Conservation (phyloP, 2,113 vertebrate genomes). For the Tachysurus vachellii region DNA sequence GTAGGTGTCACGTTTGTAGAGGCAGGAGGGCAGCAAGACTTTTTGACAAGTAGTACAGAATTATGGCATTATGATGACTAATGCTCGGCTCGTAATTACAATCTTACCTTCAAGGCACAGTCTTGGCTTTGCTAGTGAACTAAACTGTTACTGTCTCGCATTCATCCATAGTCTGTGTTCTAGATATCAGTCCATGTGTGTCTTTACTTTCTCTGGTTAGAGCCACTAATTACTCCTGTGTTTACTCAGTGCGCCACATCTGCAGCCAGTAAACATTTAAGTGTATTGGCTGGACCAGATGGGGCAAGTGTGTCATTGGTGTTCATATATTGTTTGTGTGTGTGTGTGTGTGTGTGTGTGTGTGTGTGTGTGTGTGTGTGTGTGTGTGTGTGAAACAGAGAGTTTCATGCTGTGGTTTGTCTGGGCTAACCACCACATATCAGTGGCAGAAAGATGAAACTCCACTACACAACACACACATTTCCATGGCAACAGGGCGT, state of each 20-base stretch:
- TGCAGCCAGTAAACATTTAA: constrained; percentile 54
- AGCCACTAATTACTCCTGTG: constrained; percentile 39
- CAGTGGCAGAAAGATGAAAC: constrained; percentile 60
- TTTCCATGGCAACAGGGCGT: constrained; percentile 61
- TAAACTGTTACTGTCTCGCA: background rate
- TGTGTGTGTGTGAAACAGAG: constrained; percentile 32
- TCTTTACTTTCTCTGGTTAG: background rate
- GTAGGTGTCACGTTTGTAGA: background rate
- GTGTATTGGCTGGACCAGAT: constrained; percentile 38
- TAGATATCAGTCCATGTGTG: background rate
- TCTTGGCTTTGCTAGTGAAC: background rate
- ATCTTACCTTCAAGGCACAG: background rate
- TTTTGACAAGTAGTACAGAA: background rate
- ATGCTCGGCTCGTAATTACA: background rate
- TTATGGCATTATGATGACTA: background rate
- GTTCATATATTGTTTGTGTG: background rate
- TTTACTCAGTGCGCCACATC: constrained; percentile 46
- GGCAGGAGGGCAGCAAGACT: background rate
- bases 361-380: constrained; percentile 34
- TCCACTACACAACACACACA: constrained; percentile 68
- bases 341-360: background rate
- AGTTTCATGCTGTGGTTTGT: constrained; percentile 44
- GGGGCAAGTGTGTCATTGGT: constrained; percentile 47
- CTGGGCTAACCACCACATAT: constrained; percentile 62
- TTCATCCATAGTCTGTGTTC: background rate